These are phyloP conservation scores for Pseudonaja textilis DNA, from an alignment of 2,113 vertebrate genomes.

Conservation along the genomic window DNA sequence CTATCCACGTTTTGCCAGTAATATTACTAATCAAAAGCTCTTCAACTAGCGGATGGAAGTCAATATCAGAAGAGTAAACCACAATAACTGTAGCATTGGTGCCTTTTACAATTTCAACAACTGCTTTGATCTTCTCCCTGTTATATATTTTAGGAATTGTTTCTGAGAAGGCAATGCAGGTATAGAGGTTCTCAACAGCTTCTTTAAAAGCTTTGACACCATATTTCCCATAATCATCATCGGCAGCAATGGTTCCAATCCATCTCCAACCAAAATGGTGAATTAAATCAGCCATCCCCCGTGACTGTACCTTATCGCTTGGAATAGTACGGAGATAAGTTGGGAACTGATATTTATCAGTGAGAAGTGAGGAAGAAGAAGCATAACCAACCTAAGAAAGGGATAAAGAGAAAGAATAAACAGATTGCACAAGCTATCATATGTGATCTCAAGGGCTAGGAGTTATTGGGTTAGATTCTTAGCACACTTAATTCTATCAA, in stretches of 20 bases:
- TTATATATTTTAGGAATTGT: conserved; percentile 77
- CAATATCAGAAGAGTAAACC: conserved; percentile 82
- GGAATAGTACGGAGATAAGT: conserved; percentile 78
- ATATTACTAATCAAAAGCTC: conserved; percentile 75
- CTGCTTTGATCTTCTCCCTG: conserved; percentile 68
- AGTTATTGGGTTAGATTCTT: neutral
- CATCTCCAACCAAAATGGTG: conserved; percentile 84
- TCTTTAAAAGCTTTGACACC: conserved; percentile 83
- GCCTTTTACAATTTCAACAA: conserved; percentile 64
- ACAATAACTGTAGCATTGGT: conserved; percentile 81
- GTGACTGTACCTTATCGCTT: conserved; percentile 73
- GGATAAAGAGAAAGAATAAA: neutral
- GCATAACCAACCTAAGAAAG: conserved; percentile 76
- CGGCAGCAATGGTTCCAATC: conserved; percentile 79
- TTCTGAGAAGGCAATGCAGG: conserved; percentile 84
- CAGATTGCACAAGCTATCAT: neutral
- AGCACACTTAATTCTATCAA: neutral
- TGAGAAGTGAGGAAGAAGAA: conserved; percentile 77
- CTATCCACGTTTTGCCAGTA: conserved; percentile 80
- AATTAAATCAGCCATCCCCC: conserved; percentile 75
- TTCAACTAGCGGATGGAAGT: conserved; percentile 75
- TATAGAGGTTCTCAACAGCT: conserved; percentile 72
- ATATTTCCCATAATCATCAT: conserved; percentile 86
- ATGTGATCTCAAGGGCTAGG: neutral
- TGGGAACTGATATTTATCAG: conserved; percentile 83